phyloP scores from a whole-genome alignment of 2,888 invertebrate genomes.

The Aquatica leii region DNA sequence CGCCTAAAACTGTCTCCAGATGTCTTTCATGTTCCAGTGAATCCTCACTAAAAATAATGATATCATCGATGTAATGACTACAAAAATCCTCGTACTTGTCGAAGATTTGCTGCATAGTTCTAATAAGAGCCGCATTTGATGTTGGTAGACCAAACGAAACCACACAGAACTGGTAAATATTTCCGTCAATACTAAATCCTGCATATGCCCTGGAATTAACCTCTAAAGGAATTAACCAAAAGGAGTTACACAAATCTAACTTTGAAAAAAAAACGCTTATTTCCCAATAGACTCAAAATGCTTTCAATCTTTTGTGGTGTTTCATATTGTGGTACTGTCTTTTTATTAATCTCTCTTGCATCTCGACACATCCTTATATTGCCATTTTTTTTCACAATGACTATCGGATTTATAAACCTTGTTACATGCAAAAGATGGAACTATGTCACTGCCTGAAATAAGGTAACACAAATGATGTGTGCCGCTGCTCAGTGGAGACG shows the following conservation, averaged over 20 bases:
- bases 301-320: not conserved
- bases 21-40: slow-evolving; percentile 5
- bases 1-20: slow-evolving; percentile 5
- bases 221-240: not conserved
- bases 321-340: not conserved
- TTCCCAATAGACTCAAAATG: not conserved
- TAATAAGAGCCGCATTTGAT: not conserved
- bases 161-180: not conserved
- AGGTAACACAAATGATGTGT: too few relatives aligned
- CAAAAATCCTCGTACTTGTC: too few relatives aligned
- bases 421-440: too few relatives aligned
- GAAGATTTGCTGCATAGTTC: not conserved
- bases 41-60: slow-evolving; percentile 15
- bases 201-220: not conserved
- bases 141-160: not conserved
- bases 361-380: not conserved
- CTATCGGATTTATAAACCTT: not conserved
- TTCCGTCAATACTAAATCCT: not conserved
- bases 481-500: too few relatives aligned
- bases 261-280: not conserved
- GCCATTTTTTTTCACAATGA: not conserved
- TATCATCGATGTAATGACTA: too few relatives aligned
- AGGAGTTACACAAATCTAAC: not conserved
- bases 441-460: too few relatives aligned
- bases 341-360: not conserved